Percentiles rank a stretch among this genome's conserved stretches.
Conservation (phyloP, 2,113 vertebrate genomes). For the Thymallus thymallus region DNA sequence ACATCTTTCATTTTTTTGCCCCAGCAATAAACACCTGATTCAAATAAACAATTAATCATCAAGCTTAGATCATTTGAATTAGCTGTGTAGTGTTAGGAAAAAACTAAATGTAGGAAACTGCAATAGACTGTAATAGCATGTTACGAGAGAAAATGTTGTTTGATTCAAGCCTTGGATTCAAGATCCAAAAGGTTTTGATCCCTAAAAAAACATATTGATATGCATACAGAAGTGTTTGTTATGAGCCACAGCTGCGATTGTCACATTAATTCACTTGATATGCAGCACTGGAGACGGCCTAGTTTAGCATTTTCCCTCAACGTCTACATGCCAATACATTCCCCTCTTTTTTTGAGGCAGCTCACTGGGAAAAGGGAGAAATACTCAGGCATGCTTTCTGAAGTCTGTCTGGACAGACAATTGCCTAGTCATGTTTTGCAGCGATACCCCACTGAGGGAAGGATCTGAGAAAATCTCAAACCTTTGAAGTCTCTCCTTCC, state of each 20-base stretch:
- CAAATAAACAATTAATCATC: too few species aligned
- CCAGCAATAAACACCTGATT: too few species aligned
- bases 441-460: conserved; percentile 26
- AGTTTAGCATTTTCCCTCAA: not conserved
- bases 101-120: too few species aligned
- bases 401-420: conserved; percentile 36
- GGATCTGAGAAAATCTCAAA: conserved; percentile 52
- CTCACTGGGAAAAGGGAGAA: conserved; percentile 7
- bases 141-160: too few species aligned
- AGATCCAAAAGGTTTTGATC: not conserved
- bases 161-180: too few species aligned
- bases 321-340: not conserved
- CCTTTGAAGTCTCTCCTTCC: conserved; percentile 56
- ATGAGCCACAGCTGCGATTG: not conserved
- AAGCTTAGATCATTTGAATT: too few species aligned
- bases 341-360: conserved; percentile 2
- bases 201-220: not conserved
- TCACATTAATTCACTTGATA: not conserved
- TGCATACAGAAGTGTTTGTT: not conserved
- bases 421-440: conserved; percentile 10
- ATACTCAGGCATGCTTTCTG: conserved; percentile 20
- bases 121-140: too few species aligned
- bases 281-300: not conserved
- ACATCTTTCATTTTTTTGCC: too few species aligned
- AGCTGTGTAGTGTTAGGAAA: not conserved